A percentile compares a stretch with the other conserved stretches of the same genome.
Evolutionary conservation across 2,113 vertebrate genomes (phyloP).

Genomic region (Craseonycteris thonglongyai): DNA sequence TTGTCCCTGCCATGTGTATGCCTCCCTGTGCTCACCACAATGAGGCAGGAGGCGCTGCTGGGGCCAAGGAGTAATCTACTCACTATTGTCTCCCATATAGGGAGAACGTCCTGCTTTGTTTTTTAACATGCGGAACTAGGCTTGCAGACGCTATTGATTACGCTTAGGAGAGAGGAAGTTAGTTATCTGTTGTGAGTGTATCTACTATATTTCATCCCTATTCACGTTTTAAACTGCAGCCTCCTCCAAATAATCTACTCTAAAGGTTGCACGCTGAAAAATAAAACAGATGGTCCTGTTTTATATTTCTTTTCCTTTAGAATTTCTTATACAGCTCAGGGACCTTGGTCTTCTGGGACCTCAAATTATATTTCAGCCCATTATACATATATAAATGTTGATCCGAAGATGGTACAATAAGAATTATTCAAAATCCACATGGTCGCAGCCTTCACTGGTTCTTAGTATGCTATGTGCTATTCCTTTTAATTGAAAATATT

Average conservation of each 20-base stretch:
- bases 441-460: background rate
- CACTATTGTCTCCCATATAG: background rate
- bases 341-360: conserved; percentile 48
- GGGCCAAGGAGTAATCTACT: background rate
- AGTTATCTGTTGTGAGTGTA: background rate
- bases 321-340: conserved; percentile 41
- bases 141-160: conserved; percentile 9
- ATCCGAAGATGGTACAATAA: background rate
- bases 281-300: conserved; percentile 60
- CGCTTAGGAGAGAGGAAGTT: conserved; percentile 21
- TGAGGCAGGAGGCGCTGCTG: conserved; percentile 22
- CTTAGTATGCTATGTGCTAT: conserved; percentile 36
- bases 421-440: conserved; percentile 17
- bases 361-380: conserved; percentile 43
- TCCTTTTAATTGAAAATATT: conserved; percentile 74
- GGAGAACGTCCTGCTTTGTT: background rate
- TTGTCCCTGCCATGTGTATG: background rate
- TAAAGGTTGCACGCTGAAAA: conserved; percentile 9
- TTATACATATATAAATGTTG: conserved; percentile 24
- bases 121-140: background rate
- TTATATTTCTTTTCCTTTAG: conserved; percentile 51
- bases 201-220: background rate
- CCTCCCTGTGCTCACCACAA: background rate
- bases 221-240: conserved; percentile 24
- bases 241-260: background rate